A percentile compares a stretch with the other conserved stretches of the same genome.
Conservation (phyloP, 2,797 vertebrate genomes). For the Acanthurus lineatus region DNA sequence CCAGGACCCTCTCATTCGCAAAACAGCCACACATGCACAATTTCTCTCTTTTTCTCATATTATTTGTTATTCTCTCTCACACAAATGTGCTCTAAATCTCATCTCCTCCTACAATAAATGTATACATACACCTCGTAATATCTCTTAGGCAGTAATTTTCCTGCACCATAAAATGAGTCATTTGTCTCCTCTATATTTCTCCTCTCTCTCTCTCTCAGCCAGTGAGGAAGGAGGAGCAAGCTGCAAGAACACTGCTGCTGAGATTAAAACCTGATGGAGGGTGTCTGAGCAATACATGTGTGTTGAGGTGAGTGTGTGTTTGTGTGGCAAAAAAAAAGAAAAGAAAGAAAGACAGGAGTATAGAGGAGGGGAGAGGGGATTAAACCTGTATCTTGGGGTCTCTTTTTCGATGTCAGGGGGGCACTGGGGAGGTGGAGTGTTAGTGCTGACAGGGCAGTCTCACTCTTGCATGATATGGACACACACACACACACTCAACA, state of each 20-base stretch:
- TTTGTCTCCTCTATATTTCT: constrained; percentile 75
- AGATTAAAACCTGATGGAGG: constrained; percentile 82
- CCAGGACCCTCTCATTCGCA: constrained; percentile 47
- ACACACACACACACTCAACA: constrained; percentile 25
- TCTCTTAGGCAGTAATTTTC: constrained; percentile 74
- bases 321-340: constrained; percentile 23
- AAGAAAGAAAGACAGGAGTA: background rate
- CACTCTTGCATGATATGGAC: constrained; percentile 58
- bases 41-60: constrained; percentile 25
- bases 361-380: constrained; percentile 48
- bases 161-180: constrained; percentile 72
- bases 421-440: constrained; percentile 54
- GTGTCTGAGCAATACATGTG: constrained; percentile 60
- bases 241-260: constrained; percentile 53
- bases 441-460: constrained; percentile 85
- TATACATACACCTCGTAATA: constrained; percentile 71
- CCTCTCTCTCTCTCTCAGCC: constrained; percentile 46
- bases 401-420: constrained; percentile 64
- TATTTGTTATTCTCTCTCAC: constrained; percentile 63
- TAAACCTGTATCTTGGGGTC: constrained; percentile 74
- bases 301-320: constrained; percentile 34
- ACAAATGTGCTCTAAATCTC: constrained; percentile 64
- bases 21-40: constrained; percentile 34
- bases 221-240: constrained; percentile 57
- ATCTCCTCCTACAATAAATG: constrained; percentile 68